phyloP scores from a whole-genome alignment of 2,113 vertebrate species.

The Pitta sordida region DNA sequence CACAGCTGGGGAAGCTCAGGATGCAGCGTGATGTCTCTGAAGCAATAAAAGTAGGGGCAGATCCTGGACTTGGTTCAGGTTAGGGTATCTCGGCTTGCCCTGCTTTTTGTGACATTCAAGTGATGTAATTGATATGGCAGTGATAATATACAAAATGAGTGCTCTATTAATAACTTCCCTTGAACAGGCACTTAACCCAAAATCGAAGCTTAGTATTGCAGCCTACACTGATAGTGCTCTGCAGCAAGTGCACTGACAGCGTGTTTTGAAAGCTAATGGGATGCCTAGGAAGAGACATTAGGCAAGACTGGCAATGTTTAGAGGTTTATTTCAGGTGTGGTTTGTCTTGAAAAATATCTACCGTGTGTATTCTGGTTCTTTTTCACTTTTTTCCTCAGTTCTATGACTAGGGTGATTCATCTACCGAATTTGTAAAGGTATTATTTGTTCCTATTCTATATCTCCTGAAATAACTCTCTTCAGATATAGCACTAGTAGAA shows the following conservation, averaged over 20 bases:
- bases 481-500: neutral
- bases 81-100: neutral
- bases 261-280: neutral
- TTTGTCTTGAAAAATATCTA: neutral
- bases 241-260: neutral
- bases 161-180: constrained; percentile 38
- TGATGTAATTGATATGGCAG: neutral
- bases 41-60: neutral
- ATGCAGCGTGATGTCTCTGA: neutral
- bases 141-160: neutral
- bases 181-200: constrained; percentile 27
- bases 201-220: neutral
- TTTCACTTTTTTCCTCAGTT: neutral
- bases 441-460: neutral
- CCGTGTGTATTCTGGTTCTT: neutral
- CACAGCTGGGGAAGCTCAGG: neutral
- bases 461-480: neutral
- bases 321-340: neutral
- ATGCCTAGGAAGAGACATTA: neutral
- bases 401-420: neutral
- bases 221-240: neutral
- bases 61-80: neutral
- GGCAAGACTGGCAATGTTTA: neutral
- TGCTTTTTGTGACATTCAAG: neutral
- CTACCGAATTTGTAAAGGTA: neutral